Percentiles rank a stretch among this genome's conserved stretches.
Evolutionary conservation across 2,888 invertebrate genomes (phyloP).

Genomic region (Parapristionchus giblindavisi): DNA sequence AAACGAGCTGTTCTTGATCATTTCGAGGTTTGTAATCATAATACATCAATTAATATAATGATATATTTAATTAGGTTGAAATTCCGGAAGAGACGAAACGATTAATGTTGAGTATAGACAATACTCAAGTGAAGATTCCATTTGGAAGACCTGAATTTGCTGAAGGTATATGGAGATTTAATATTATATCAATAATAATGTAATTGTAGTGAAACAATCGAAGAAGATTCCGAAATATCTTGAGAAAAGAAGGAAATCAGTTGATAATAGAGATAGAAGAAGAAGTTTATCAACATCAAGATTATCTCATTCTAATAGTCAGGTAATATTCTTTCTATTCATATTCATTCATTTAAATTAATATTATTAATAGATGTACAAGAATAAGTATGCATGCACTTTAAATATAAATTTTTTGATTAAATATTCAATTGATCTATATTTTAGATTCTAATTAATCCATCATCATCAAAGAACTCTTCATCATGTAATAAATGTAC

Average conservation of each 20-base stretch:
- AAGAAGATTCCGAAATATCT: conserved; percentile 39
- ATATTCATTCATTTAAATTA: no score
- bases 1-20: conserved; percentile 80
- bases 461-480: no score
- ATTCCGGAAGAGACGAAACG: conserved; percentile 60
- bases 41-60: not conserved
- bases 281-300: conserved; percentile 37
- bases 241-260: conserved; percentile 35
- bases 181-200: not conserved
- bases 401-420: no score
- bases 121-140: conserved; percentile 51
- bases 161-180: conserved; percentile 37
- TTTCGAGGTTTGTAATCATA: conserved; percentile 44
- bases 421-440: no score
- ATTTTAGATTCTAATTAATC: no score
- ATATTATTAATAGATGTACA: no score
- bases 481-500: conserved; percentile 12
- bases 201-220: conserved; percentile 32
- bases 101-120: conserved; percentile 57
- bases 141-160: conserved; percentile 59
- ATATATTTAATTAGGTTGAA: conserved; percentile 44
- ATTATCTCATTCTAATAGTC: conserved; percentile 28
- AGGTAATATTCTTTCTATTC: no score
- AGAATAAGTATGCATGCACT: no score
- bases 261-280: conserved; percentile 29